phyloP scores from a whole-genome alignment of 2,888 invertebrate genomes.

The Acronicta psi region DNA sequence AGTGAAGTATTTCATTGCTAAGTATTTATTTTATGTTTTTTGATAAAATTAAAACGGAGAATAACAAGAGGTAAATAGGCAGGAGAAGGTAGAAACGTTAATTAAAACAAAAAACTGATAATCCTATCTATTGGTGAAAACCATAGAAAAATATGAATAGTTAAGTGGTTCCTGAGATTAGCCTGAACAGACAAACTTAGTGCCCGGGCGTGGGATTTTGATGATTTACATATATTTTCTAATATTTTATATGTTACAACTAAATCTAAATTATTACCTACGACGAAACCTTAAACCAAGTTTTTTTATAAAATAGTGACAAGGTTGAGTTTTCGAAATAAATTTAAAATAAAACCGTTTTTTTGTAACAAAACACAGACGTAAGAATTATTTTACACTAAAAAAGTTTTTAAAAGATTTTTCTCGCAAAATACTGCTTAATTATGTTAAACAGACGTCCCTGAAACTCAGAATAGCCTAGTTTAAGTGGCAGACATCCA shows the following conservation, averaged over 20 bases:
- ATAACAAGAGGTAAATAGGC: too few species aligned
- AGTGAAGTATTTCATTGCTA: too few species aligned
- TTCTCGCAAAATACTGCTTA: constrained; percentile 52
- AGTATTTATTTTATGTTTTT: not conserved
- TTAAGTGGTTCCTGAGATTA: too few species aligned
- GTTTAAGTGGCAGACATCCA: constrained; percentile 51
- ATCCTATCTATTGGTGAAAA: too few species aligned
- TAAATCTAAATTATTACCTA: not conserved
- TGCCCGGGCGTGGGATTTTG: too few species aligned
- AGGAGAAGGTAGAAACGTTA: too few species aligned
- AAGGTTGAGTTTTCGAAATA: constrained; percentile 27
- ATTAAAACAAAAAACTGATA: too few species aligned
- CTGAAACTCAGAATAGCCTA: constrained; percentile 52
- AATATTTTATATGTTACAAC: too few species aligned
- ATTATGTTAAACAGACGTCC: constrained; percentile 56
- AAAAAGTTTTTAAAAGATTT: constrained; percentile 48
- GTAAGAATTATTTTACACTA: constrained; percentile 43
- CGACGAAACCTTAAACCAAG: not conserved
- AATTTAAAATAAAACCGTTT: constrained; percentile 38
- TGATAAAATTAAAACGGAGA: not conserved
- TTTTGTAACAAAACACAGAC: constrained; percentile 25
- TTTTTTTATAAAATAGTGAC: constrained; percentile 18
- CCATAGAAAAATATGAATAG: too few species aligned
- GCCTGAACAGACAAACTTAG: too few species aligned
- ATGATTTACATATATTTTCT: too few species aligned